Evolutionary conservation across 2,797 vertebrate species (phyloP).

Genomic region (Spinus pinus): DNA sequence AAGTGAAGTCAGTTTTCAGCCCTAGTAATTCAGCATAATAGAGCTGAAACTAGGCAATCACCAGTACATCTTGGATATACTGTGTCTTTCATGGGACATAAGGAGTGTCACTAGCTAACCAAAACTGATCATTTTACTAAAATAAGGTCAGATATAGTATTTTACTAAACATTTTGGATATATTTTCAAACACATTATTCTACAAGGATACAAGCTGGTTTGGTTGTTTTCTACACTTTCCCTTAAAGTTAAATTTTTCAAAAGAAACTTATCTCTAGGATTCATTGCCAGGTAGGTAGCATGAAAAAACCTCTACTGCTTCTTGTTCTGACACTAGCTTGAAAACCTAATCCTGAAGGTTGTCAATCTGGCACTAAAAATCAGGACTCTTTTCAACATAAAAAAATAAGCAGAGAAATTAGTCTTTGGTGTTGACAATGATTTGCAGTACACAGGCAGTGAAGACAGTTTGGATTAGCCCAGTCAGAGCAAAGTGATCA

Average conservation of each 20-base stretch:
- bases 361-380: neutral
- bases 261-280: neutral
- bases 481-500: neutral
- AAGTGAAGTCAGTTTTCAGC: neutral
- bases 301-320: neutral
- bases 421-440: neutral
- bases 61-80: neutral
- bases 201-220: neutral
- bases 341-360: neutral
- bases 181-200: neutral
- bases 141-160: neutral
- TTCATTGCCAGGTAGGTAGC: neutral
- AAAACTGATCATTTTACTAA: neutral
- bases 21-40: neutral
- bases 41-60: neutral
- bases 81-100: neutral
- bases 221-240: neutral
- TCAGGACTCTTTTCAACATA: neutral
- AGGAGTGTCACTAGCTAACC: neutral
- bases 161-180: neutral
- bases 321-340: neutral
- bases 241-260: neutral
- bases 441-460: neutral
- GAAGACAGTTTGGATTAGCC: neutral
- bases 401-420: neutral